These are phyloP conservation scores for Vanacampus margaritifer DNA, from an alignment of 2,113 vertebrate genomes.

Conservation along the genomic window DNA sequence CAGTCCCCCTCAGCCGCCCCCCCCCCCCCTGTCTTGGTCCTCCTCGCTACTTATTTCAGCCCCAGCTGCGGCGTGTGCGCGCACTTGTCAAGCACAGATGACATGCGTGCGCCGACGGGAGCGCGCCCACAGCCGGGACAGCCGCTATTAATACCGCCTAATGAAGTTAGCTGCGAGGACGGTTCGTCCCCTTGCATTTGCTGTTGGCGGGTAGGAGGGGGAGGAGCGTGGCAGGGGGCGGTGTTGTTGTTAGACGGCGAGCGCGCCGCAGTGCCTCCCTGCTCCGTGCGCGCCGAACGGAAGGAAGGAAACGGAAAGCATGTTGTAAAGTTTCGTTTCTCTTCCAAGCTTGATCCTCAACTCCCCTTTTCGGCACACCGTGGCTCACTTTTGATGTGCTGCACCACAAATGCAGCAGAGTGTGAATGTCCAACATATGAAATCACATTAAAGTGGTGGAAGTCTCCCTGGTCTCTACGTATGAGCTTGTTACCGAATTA, in stretches of 20 bases:
- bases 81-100: slow-evolving; percentile 67
- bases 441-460: slow-evolving; percentile 33
- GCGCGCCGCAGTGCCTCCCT: slow-evolving; percentile 25
- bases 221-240: slow-evolving; percentile 55
- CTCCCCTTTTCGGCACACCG: slow-evolving; percentile 8
- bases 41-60: slow-evolving; percentile 25
- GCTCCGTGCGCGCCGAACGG: slow-evolving; percentile 24
- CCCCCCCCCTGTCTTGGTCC: slow-evolving; percentile 14
- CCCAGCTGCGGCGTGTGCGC: slow-evolving; percentile 41
- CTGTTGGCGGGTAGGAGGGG: slow-evolving; percentile 64
- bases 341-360: slow-evolving; percentile 28
- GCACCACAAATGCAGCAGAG: slow-evolving; percentile 34
- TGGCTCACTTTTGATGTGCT: slow-evolving; percentile 29
- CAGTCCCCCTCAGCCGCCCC: not conserved
- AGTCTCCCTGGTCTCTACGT: slow-evolving; percentile 27
- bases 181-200: slow-evolving; percentile 83
- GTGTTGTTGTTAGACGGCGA: slow-evolving; percentile 49
- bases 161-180: slow-evolving; percentile 78
- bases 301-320: slow-evolving; percentile 56
- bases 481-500: slow-evolving; percentile 83
- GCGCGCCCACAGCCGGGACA: slow-evolving; percentile 35
- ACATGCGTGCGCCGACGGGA: slow-evolving; percentile 35
- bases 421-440: slow-evolving; percentile 2
- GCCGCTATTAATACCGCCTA: slow-evolving; percentile 89
- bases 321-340: slow-evolving; percentile 66